Evolutionary conservation across 2,888 invertebrate species (phyloP).

Genomic region (Scaeva pyrastri): DNA sequence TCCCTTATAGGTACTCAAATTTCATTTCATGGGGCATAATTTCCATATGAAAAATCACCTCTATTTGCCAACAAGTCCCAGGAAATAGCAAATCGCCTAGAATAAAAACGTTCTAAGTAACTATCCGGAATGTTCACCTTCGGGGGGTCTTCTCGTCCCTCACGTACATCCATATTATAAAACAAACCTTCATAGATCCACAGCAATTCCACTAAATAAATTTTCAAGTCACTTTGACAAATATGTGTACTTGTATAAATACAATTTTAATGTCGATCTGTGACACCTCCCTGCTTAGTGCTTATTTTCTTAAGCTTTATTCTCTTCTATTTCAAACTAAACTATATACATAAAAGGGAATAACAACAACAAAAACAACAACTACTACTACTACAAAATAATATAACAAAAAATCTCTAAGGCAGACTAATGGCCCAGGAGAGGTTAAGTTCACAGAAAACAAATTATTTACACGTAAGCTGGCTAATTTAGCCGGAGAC

Average conservation of each 20-base stretch:
- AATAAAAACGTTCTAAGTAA: too few species aligned
- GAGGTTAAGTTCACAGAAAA: constrained; percentile 68
- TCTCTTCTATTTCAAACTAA: background rate
- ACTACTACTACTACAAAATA: constrained; percentile 1
- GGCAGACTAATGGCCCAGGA: constrained; percentile 58
- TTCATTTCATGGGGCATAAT: too few species aligned
- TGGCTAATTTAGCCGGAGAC: constrained; percentile 62
- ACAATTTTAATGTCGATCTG: constrained; percentile 30
- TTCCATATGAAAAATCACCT: too few species aligned
- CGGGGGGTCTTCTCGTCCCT: too few species aligned
- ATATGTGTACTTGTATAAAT: background rate
- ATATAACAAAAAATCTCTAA: constrained; percentile 65
- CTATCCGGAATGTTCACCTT: too few species aligned
- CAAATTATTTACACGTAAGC: constrained; percentile 72
- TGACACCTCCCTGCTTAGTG: constrained; percentile 20
- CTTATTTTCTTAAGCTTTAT: constrained; percentile 1
- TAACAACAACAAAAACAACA: background rate
- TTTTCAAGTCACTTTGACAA: constrained; percentile 12
- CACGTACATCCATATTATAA: too few species aligned
- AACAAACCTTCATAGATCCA: too few species aligned
- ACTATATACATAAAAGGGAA: background rate
- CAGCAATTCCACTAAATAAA: background rate
- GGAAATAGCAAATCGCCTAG: too few species aligned
- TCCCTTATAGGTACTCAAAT: too few species aligned
- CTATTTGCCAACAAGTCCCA: too few species aligned